Evolutionary conservation across 2,888 invertebrate genomes (phyloP).

Genomic region (Eilema griseolum): DNA sequence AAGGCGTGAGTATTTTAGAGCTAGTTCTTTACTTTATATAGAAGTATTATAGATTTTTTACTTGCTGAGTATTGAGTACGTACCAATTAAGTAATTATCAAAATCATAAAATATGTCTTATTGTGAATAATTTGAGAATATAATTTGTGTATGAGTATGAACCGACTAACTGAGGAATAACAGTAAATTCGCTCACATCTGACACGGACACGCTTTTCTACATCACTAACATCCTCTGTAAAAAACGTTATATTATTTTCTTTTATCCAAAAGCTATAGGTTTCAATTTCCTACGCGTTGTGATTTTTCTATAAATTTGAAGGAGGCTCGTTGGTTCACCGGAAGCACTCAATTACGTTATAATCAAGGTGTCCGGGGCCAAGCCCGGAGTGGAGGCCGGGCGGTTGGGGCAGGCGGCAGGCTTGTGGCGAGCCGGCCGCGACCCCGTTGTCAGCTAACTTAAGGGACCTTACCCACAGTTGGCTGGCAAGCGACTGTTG

Average conservation of each 20-base stretch:
- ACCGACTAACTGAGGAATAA: no score
- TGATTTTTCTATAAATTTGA: conserved; percentile 50
- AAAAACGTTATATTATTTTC: neutral
- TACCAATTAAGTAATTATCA: no score
- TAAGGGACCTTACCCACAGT: conserved; percentile 21
- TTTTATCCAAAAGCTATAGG: conserved; percentile 10
- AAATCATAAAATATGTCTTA: no score
- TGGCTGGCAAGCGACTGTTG: neutral
- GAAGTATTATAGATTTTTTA: no score
- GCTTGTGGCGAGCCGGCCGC: conserved; percentile 12
- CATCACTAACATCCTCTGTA: neutral
- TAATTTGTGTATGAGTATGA: no score
- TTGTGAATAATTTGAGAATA: no score
- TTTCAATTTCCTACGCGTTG: conserved; percentile 30
- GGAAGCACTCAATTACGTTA: conserved; percentile 80
- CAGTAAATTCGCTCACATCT: no score
- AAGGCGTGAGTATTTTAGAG: no score
- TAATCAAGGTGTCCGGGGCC: conserved; percentile 69
- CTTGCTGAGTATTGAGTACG: no score
- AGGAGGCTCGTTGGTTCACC: conserved; percentile 64
- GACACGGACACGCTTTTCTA: no score
- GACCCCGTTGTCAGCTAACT: conserved; percentile 46
- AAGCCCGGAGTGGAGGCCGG: conserved; percentile 28
- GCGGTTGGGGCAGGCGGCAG: conserved; percentile 15
- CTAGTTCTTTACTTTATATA: no score